Conservation (phyloP, 2,797 vertebrate species). For the Danio kyathit region DNA sequence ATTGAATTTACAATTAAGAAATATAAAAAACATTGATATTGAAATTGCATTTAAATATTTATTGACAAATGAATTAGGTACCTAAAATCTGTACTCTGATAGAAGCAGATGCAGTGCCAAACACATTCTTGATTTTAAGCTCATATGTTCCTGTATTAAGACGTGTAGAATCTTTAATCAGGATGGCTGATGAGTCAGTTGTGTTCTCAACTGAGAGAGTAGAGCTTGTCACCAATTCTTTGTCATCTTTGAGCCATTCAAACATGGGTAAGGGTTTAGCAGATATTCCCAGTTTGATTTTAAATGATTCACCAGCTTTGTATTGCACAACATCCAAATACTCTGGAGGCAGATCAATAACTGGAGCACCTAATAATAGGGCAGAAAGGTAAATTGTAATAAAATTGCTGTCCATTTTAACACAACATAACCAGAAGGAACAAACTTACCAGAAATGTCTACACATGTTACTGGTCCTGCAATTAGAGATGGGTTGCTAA, state of each 20-base stretch:
- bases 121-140: constrained; percentile 91
- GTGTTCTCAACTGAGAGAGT: constrained; percentile 89
- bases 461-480: constrained; percentile 92
- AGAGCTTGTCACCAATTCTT: constrained; percentile 86
- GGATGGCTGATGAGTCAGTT: constrained; percentile 89
- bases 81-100: constrained; percentile 93
- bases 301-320: constrained; percentile 90
- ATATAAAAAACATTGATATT: constrained; percentile 8
- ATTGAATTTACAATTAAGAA: neutral
- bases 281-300: constrained; percentile 90
- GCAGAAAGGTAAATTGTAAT: constrained; percentile 18
- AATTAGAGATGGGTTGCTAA: constrained; percentile 95
- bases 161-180: constrained; percentile 94
- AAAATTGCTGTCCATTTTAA: constrained; percentile 26
- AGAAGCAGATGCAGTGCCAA: constrained; percentile 92
- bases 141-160: constrained; percentile 92
- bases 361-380: constrained; percentile 86
- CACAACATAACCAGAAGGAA: constrained; percentile 51
- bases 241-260: constrained; percentile 94
- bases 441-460: constrained; percentile 90
- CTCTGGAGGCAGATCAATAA: constrained; percentile 95
- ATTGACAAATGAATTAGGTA: constrained; percentile 68
- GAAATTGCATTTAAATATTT: constrained; percentile 14
- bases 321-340: constrained; percentile 96
- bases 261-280: constrained; percentile 92